phyloP scores from a whole-genome alignment of 2,113 vertebrate genomes.

The Dipodomys spectabilis region DNA sequence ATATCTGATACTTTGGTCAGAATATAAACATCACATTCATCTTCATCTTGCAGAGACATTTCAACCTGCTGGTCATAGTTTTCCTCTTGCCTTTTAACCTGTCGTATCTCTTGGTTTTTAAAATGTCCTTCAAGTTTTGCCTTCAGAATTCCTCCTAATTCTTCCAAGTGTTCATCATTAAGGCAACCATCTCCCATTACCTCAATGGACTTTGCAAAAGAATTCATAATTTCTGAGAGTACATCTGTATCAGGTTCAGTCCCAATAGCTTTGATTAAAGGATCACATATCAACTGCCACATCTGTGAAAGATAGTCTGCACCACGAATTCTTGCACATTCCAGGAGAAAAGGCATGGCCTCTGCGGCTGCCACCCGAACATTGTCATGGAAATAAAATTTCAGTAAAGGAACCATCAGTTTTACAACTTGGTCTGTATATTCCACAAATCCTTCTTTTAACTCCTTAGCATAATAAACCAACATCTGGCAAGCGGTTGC shows the following conservation, averaged over 20 bases:
- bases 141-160: constrained; percentile 96
- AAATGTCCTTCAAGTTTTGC: constrained; percentile 98
- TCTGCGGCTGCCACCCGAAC: constrained; percentile 98
- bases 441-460: constrained; percentile 97
- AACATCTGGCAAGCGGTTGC: constrained; percentile 99
- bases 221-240: constrained; percentile 99
- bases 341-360: constrained; percentile 97
- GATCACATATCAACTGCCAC: constrained; percentile 99
- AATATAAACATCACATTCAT: constrained; percentile 99
- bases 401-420: constrained; percentile 98
- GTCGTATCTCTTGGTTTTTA: constrained; percentile 98
- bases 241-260: constrained; percentile 98
- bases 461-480: constrained; percentile 98
- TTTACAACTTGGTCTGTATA: constrained; percentile 99
- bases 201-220: constrained; percentile 98
- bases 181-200: constrained; percentile 98
- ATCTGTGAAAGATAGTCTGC: constrained; percentile 97
- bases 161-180: constrained; percentile 97
- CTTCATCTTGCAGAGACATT: constrained; percentile 97
- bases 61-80: constrained; percentile 99
- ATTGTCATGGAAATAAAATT: constrained; percentile 99
- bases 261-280: constrained; percentile 98
- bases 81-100: constrained; percentile 99
- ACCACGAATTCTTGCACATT: constrained; percentile 94
- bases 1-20: constrained; percentile 99